Evolutionary conservation across 2,113 vertebrate species (phyloP).

Genomic region (Nothobranchius kuhntae): DNA sequence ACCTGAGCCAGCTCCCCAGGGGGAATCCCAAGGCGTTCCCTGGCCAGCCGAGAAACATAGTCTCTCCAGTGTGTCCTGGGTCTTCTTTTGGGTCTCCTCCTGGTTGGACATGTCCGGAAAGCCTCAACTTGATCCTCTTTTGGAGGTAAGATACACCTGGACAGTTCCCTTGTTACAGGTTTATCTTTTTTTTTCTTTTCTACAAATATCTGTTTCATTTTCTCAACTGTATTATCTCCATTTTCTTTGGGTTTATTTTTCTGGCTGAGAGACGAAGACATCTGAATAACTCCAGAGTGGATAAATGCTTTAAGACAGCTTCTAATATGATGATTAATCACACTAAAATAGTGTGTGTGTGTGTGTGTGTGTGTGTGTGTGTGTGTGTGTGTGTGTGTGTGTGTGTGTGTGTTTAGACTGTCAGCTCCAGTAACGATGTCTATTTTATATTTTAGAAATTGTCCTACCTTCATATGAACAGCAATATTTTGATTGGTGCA

Average conservation of each 20-base stretch:
- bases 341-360: slow-evolving; percentile 30
- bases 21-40: too few species aligned
- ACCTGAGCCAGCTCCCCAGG: too few species aligned
- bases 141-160: too few species aligned
- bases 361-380: background rate
- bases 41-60: too few species aligned
- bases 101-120: too few species aligned
- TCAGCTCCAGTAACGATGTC: slow-evolving; percentile 40
- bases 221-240: slow-evolving; percentile 5
- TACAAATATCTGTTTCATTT: slow-evolving; percentile 10
- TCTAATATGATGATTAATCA: slow-evolving; percentile 67
- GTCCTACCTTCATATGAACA: slow-evolving; percentile 46
- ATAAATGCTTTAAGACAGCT: slow-evolving; percentile 62
- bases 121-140: too few species aligned
- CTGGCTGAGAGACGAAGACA: slow-evolving; percentile 21
- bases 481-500: slow-evolving; percentile 24
- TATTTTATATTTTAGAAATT: slow-evolving; percentile 31
- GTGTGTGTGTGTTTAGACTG: slow-evolving; percentile 6
- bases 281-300: slow-evolving; percentile 43
- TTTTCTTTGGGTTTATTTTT: slow-evolving; percentile 15
- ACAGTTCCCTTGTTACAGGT: slow-evolving; percentile 23
- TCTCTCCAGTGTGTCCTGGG: too few species aligned
- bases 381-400: background rate
- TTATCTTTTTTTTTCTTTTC: slow-evolving; percentile 4
- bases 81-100: too few species aligned